Conservation (phyloP, 2,888 invertebrate species). For the Lasioglossum vierecki region DNA sequence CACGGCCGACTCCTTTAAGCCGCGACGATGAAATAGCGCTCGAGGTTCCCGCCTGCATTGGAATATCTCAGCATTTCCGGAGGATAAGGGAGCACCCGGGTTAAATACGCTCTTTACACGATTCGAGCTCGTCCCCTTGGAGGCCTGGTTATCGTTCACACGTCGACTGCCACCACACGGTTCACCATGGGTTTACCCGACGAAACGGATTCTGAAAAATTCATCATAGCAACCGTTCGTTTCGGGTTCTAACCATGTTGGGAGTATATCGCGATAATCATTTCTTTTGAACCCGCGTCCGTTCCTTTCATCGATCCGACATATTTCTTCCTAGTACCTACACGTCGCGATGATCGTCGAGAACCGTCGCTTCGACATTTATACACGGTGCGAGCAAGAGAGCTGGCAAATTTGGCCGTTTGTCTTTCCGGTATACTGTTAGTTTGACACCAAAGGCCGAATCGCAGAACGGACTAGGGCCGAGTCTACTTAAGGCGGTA, state of each 20-base stretch:
- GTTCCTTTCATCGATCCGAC: not conserved
- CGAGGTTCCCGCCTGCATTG: constrained; percentile 10
- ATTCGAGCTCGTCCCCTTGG: not conserved
- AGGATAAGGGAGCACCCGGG: not conserved
- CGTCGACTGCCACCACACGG: not conserved
- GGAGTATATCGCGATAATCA: not conserved
- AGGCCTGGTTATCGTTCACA: constrained; percentile 15
- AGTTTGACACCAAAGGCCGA: not conserved
- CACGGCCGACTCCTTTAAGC: constrained; percentile 6
- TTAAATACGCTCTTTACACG: not conserved
- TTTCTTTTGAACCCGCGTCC: not conserved
- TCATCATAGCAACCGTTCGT: not conserved
- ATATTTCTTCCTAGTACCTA: not conserved
- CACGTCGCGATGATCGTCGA: not conserved
- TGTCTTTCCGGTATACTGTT: not conserved
- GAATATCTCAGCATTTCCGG: not conserved
- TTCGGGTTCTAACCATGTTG: not conserved
- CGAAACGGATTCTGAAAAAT: not conserved
- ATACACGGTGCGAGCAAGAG: not conserved
- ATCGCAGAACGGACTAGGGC: not conserved
- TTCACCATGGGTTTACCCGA: not conserved
- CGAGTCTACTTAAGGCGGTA: not conserved
- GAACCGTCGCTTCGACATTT: not conserved
- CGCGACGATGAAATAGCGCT: not conserved
- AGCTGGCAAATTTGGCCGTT: not conserved